Evolutionary conservation across 2,113 vertebrate genomes (phyloP).

Genomic region (Nycticebus coucang): DNA sequence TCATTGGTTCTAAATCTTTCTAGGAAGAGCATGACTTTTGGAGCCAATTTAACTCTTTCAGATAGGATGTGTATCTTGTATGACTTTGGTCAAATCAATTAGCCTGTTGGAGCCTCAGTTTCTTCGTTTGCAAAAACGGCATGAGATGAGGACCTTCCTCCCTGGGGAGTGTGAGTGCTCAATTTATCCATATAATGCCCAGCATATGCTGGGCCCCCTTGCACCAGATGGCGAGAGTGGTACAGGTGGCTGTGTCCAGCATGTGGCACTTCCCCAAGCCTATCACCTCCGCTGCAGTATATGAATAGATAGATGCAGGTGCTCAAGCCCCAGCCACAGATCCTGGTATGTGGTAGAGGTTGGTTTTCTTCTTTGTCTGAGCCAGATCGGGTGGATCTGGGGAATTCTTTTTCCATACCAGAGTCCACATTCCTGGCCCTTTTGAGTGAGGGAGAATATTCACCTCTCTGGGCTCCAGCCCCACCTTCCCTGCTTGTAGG

Average conservation of each 20-base stretch:
- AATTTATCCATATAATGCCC: too few species aligned
- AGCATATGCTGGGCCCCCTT: too few species aligned
- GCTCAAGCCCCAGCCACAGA: background rate
- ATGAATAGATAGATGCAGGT: background rate
- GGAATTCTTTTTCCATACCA: background rate
- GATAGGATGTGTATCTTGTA: too few species aligned
- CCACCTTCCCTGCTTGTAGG: background rate
- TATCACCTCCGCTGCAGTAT: background rate
- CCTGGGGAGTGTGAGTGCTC: background rate
- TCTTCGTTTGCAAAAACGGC: background rate
- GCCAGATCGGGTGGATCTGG: background rate
- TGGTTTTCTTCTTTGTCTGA: background rate
- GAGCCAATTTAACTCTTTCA: background rate
- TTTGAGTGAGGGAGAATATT: background rate
- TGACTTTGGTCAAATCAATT: background rate
- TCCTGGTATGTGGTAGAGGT: background rate
- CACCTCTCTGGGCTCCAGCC: background rate
- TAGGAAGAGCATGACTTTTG: background rate
- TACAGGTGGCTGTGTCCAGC: background rate
- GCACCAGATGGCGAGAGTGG: background rate
- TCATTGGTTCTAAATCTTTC: background rate
- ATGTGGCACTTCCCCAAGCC: background rate
- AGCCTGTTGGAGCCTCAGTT: background rate
- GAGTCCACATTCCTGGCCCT: background rate
- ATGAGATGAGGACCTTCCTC: background rate